phyloP scores from a whole-genome alignment of 2,888 invertebrate species.

The Hydrotaea diabolus region DNA sequence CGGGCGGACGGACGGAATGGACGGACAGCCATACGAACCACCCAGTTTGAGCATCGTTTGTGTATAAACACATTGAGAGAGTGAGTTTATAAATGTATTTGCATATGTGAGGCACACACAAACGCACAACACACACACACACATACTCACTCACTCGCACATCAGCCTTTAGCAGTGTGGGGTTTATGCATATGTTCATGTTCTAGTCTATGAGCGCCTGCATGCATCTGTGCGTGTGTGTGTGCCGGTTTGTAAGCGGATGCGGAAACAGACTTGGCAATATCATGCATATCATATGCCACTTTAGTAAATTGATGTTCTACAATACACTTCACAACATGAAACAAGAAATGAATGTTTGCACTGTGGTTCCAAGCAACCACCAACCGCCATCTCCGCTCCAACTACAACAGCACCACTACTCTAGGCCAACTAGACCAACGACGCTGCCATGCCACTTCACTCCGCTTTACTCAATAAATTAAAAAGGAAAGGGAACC shows the following conservation, averaged over 20 bases:
- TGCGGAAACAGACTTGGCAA: slow-evolving; percentile 65
- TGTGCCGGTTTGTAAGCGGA: slow-evolving; percentile 34
- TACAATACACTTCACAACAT: slow-evolving; percentile 46
- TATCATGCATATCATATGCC: slow-evolving; percentile 55
- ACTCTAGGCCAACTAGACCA: neutral
- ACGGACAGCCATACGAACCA: neutral
- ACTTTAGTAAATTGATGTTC: slow-evolving; percentile 65
- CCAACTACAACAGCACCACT: neutral
- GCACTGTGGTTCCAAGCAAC: slow-evolving; percentile 54
- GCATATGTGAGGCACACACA: slow-evolving; percentile 37
- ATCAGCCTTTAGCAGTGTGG: too few relatives aligned
- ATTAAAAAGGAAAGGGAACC: neutral
- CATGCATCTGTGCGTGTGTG: slow-evolving; percentile 3
- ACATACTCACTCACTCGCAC: neutral
- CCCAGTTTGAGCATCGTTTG: slow-evolving; percentile 36
- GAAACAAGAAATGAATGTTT: slow-evolving; percentile 17
- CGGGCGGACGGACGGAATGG: neutral
- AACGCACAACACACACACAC: slow-evolving; percentile 6
- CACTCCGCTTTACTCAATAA: slow-evolving; percentile 18
- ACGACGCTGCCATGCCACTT: too few relatives aligned
- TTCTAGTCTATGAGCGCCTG: slow-evolving; percentile 4
- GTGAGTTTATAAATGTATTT: slow-evolving; percentile 60
- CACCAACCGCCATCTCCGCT: neutral
- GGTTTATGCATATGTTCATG: slow-evolving; percentile 9
- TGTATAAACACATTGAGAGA: slow-evolving; percentile 52